Conservation (phyloP, 1,140 invertebrate genomes). For the Argopecten irradians region DNA sequence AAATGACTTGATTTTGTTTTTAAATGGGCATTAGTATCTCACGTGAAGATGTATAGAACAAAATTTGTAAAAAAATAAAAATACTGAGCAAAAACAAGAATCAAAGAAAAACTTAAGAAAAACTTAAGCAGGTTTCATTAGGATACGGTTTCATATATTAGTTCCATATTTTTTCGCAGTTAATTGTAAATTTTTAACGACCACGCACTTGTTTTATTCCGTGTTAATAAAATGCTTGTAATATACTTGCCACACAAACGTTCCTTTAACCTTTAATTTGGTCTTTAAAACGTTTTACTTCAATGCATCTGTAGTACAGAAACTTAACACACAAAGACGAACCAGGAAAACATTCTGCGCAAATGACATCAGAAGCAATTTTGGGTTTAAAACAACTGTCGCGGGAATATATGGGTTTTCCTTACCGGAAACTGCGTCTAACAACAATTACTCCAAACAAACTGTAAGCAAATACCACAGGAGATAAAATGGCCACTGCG, state of each 20-base stretch:
- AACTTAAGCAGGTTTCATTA: neutral
- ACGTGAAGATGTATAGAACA: too few relatives aligned
- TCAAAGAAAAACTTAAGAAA: too few relatives aligned
- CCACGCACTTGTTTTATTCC: neutral
- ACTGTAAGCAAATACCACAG: neutral
- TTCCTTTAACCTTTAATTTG: neutral
- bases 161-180: neutral
- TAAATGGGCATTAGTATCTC: too few relatives aligned
- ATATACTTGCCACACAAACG: neutral
- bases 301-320: neutral
- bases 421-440: slow-evolving; percentile 29
- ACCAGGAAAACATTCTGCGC: slow-evolving; percentile 7
- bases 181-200: neutral
- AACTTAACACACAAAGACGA: neutral
- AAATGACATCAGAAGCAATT: slow-evolving; percentile 34
- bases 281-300: neutral
- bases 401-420: slow-evolving; percentile 26
- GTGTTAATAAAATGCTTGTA: neutral
- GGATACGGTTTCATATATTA: neutral
- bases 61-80: too few relatives aligned
- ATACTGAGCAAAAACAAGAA: too few relatives aligned
- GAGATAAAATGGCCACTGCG: slow-evolving; percentile 6
- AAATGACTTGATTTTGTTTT: neutral
- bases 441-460: slow-evolving; percentile 23
- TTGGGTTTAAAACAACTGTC: slow-evolving; percentile 29